Conservation (phyloP, 1,140 invertebrate genomes). For the Gerris buenoi region DNA sequence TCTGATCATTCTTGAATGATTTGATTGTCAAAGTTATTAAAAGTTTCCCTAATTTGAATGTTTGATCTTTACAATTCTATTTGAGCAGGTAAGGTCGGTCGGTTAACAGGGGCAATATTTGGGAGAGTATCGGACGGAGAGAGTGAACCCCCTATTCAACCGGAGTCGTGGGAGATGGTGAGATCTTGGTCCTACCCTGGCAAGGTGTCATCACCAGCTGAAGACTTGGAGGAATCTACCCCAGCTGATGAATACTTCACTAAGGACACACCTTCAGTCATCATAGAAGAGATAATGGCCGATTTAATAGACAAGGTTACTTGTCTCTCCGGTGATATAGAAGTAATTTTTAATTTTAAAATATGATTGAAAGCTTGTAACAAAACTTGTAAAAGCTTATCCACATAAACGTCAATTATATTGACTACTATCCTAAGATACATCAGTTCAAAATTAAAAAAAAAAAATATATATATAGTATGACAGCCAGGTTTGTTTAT, state of each 20-base stretch:
- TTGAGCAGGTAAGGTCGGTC: not conserved
- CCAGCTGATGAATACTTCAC: slow-evolving; percentile 43
- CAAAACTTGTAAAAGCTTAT: too few relatives aligned
- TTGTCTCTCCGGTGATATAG: slow-evolving; percentile 14
- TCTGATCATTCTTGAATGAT: too few relatives aligned
- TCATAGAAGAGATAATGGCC: slow-evolving; percentile 39
- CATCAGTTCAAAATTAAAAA: too few relatives aligned
- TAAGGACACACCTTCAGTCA: slow-evolving; percentile 12
- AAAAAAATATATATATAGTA: too few relatives aligned
- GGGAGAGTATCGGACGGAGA: not conserved
- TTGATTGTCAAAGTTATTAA: too few relatives aligned
- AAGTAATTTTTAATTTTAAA: slow-evolving; percentile 12
- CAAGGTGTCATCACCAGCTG: slow-evolving; percentile 12
- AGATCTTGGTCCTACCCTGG: slow-evolving; percentile 23
- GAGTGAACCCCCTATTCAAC: slow-evolving; percentile 1
- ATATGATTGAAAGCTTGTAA: too few relatives aligned
- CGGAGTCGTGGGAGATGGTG: slow-evolving; percentile 18
- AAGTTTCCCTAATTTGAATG: too few relatives aligned
- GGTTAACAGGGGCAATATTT: not conserved
- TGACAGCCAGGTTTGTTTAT: too few relatives aligned
- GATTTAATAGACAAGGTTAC: slow-evolving; percentile 37
- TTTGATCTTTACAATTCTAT: too few relatives aligned
- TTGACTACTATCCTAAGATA: too few relatives aligned
- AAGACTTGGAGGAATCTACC: slow-evolving; percentile 34
- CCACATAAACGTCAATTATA: too few relatives aligned